phyloP scores from a whole-genome alignment of 2,113 vertebrate species.

The Morphnarchus princeps region DNA sequence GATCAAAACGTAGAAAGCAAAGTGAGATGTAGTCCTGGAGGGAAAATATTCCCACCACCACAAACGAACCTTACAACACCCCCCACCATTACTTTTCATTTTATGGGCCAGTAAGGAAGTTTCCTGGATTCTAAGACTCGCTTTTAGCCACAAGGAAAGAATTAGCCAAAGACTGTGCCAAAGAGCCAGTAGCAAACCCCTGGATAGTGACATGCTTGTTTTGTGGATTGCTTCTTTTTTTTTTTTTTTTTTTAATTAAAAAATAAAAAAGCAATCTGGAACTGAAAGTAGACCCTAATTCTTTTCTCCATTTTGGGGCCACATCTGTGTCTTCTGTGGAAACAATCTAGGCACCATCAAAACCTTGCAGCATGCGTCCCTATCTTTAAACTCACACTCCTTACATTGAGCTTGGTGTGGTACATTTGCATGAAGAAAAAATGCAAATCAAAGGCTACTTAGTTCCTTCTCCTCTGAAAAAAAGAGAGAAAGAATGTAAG shows the following conservation, averaged over 20 bases:
- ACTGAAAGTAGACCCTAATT: neutral
- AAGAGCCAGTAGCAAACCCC: neutral
- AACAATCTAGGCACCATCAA: neutral
- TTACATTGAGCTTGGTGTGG: neutral
- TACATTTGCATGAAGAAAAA: neutral
- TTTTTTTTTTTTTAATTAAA: neutral
- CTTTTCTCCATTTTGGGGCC: neutral
- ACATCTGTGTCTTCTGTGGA: neutral
- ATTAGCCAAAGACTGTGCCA: neutral
- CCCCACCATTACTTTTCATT: neutral
- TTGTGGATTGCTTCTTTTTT: neutral
- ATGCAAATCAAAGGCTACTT: neutral
- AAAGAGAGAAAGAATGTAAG: neutral
- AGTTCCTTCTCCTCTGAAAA: neutral
- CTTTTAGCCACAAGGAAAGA: neutral
- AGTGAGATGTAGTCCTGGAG: neutral
- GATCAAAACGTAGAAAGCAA: neutral
- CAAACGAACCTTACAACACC: too few relatives aligned
- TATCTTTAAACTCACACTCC: accelerated
- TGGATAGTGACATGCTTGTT: neutral
- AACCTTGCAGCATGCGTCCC: neutral
- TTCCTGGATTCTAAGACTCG: neutral
- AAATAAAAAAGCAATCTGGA: neutral
- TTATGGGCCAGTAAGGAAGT: neutral
- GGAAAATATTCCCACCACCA: neutral